A percentile compares a stretch with the other conserved stretches of the same genome.
phyloP scores from a whole-genome alignment of 2,888 invertebrate genomes.

The Bruchidius siliquastri region DNA sequence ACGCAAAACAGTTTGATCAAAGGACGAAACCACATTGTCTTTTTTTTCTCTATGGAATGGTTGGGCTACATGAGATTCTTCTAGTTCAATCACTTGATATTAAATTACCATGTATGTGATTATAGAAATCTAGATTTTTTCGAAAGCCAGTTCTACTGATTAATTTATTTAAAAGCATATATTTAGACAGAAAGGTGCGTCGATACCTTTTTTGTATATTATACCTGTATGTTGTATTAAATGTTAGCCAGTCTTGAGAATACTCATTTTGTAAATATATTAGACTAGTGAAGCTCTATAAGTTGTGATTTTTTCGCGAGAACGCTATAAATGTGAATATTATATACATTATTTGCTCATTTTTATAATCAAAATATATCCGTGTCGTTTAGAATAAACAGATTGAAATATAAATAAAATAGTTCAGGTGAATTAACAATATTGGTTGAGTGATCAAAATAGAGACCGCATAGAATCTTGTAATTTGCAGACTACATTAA shows the following conservation, averaged over 20 bases:
- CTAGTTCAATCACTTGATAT: constrained; percentile 7
- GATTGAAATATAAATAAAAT: not conserved
- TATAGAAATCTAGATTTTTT: constrained; percentile 41
- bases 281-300: constrained; percentile 42
- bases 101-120: constrained; percentile 42
- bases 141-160: constrained; percentile 38
- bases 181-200: constrained; percentile 19
- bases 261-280: constrained; percentile 43
- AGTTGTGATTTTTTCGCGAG: constrained; percentile 37
- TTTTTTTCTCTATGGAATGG: not conserved
- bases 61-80: not conserved
- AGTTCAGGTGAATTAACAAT: not conserved
- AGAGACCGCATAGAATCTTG: too few relatives aligned
- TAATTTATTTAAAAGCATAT: constrained; percentile 11
- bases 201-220: constrained; percentile 11
- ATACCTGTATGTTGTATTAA: constrained; percentile 8
- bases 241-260: constrained; percentile 40
- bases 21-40: too few relatives aligned
- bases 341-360: constrained; percentile 37
- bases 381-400: constrained; percentile 4
- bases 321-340: constrained; percentile 37
- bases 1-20: too few relatives aligned
- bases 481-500: too few relatives aligned
- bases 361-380: constrained; percentile 27
- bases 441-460: not conserved